Conservation (phyloP, 2,888 invertebrate genomes). For the Ectemnius continuus region DNA sequence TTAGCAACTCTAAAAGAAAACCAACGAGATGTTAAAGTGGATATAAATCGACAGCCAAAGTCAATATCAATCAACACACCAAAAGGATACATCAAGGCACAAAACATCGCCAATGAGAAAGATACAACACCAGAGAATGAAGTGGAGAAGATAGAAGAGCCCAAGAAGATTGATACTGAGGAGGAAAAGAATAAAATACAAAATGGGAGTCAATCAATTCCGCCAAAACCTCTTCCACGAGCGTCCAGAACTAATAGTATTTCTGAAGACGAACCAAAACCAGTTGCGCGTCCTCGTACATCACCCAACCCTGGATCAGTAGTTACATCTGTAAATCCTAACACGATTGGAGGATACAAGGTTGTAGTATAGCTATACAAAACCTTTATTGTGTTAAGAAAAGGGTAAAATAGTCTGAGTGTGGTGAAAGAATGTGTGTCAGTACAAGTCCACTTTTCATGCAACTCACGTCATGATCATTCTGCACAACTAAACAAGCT, state of each 20-base stretch:
- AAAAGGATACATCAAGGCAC: constrained; percentile 69
- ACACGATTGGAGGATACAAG: constrained; percentile 86
- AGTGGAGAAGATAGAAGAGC: constrained; percentile 67
- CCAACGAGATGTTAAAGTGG: constrained; percentile 72
- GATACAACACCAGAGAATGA: constrained; percentile 67
- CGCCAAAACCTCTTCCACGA: constrained; percentile 90
- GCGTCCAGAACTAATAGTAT: constrained; percentile 86
- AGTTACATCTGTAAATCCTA: constrained; percentile 81
- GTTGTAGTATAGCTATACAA: constrained; percentile 77
- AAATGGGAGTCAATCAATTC: constrained; percentile 79
- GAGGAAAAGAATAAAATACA: constrained; percentile 73
- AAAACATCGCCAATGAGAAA: constrained; percentile 63
- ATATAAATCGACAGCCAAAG: constrained; percentile 64
- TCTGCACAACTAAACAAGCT: neutral
- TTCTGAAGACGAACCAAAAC: constrained; percentile 85
- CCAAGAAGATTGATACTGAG: constrained; percentile 65
- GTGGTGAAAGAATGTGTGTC: constrained; percentile 33
- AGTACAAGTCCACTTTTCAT: constrained; percentile 28
- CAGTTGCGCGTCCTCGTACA: constrained; percentile 85
- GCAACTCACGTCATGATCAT: constrained; percentile 27
- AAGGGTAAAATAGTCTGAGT: constrained; percentile 26
- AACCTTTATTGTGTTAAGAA: constrained; percentile 36
- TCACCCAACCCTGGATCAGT: constrained; percentile 80
- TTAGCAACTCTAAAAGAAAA: constrained; percentile 73
- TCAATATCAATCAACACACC: constrained; percentile 67